Evolutionary conservation across 2,888 invertebrate genomes (phyloP).

Genomic region (Pilophorus perplexus): DNA sequence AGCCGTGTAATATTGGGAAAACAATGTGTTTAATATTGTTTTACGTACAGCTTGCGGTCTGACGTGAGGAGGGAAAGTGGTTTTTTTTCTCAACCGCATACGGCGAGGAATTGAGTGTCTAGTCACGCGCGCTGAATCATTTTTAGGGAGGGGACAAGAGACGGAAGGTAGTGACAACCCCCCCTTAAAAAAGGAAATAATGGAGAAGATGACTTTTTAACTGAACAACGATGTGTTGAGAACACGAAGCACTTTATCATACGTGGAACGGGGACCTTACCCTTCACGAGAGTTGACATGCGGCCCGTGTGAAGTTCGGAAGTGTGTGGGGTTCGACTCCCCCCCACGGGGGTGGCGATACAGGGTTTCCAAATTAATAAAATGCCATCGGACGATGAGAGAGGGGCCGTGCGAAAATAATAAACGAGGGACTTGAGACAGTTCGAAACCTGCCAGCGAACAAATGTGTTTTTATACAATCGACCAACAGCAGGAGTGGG

Average conservation of each 20-base stretch:
- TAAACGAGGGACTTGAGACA: too few relatives aligned
- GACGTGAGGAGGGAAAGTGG: slow-evolving; percentile 8
- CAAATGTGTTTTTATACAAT: too few relatives aligned
- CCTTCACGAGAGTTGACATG: slow-evolving; percentile 11
- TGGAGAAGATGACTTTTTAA: slow-evolving; percentile 40
- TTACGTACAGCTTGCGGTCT: not conserved
- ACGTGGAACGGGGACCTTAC: slow-evolving; percentile 4
- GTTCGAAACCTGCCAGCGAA: too few relatives aligned
- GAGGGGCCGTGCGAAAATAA: too few relatives aligned
- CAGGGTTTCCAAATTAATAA: slow-evolving; percentile 15
- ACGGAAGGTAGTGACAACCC: slow-evolving; percentile 35
- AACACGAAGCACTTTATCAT: slow-evolving; percentile 37
- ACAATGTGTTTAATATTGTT: slow-evolving; percentile 19
- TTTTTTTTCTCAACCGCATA: slow-evolving; percentile 12
- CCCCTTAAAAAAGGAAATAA: slow-evolving; percentile 41
- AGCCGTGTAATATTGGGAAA: not conserved
- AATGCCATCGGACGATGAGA: not conserved
- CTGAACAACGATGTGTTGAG: slow-evolving; percentile 38
- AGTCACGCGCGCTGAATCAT: slow-evolving; percentile 25
- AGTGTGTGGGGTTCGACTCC: not conserved
- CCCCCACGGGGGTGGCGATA: slow-evolving; percentile 6
- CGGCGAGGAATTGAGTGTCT: slow-evolving; percentile 22
- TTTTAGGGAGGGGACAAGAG: slow-evolving; percentile 9
- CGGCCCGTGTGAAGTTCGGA: not conserved
- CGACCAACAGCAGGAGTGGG: too few relatives aligned